Conservation (phyloP, 2,888 invertebrate genomes). For the Crioceris asparagi region DNA sequence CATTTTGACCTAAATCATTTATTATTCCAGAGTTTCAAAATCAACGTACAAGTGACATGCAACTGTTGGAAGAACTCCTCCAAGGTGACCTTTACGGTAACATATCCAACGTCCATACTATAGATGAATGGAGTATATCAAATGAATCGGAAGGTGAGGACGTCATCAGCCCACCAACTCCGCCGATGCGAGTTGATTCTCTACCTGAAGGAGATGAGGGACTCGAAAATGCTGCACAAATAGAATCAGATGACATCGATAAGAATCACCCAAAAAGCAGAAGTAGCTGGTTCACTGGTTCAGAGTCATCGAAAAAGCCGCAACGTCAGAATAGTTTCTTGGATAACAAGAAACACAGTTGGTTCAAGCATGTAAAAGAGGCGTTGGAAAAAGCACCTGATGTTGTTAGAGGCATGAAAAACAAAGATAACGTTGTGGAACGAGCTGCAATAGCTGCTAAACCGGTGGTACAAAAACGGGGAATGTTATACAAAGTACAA, state of each 20-base stretch:
- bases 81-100: slow-evolving; percentile 59
- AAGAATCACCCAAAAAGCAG: slow-evolving; percentile 19
- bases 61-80: slow-evolving; percentile 53
- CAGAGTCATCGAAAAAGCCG: slow-evolving; percentile 7
- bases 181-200: slow-evolving; percentile 55
- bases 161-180: slow-evolving; percentile 42
- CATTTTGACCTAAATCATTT: background rate
- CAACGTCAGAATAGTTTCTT: slow-evolving; percentile 1
- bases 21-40: background rate
- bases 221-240: slow-evolving; percentile 18
- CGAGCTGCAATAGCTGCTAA: slow-evolving; percentile 42
- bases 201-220: slow-evolving; percentile 44
- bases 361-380: slow-evolving; percentile 32
- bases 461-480: slow-evolving; percentile 46
- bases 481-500: slow-evolving; percentile 48
- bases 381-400: slow-evolving; percentile 46
- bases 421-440: slow-evolving; percentile 35
- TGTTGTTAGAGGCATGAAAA: slow-evolving; percentile 28
- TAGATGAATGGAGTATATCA: slow-evolving; percentile 40
- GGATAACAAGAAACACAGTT: slow-evolving; percentile 35
- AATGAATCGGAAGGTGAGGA: slow-evolving; percentile 40
- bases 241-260: slow-evolving; percentile 6
- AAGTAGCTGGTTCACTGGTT: slow-evolving; percentile 29
- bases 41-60: slow-evolving; percentile 23
- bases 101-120: slow-evolving; percentile 38